Base-by-base conservation (phyloP, 2,888 invertebrate genomes). In the Acanthosepion pharaonis region DNA sequence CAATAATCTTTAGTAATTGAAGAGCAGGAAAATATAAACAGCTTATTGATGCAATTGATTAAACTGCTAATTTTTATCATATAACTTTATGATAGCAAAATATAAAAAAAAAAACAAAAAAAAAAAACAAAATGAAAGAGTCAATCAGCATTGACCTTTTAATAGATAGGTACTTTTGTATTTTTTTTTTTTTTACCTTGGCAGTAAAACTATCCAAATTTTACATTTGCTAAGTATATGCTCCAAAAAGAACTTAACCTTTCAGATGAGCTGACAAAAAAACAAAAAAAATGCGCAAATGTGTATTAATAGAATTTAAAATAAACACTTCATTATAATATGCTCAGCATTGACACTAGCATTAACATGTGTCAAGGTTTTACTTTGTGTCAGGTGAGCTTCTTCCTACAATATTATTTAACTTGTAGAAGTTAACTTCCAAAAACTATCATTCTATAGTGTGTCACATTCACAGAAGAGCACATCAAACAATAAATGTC, bases 291-390 rank as follows among this genome's bases (percentile, higher is more conserved):
- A 78, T 33, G 4, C 20, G 33, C 33, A 33, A 78, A 78, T n/a
- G n/a, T 78, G n/a, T 11, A 78, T 78, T 78, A 78, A 78, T n/a
- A 15, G 15, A n/a, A 64, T 64, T 8, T 64, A 9, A 78, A 78
- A 1, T 18, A n/a, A 78, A n/a, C 9, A 3, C 78, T 33, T 78
- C n/a, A n/a, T 78, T n/a, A 15, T 33, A 78, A 78, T 18, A 78
- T 11, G n/a, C 11, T 78, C 18, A 15, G 15, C 78, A 78, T n/a
- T n/a, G 78, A 78, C 78, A 78, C n/a, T 9, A 5, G 18, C n/a
- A 78, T 78, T 78, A 78, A 78, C 78, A n/a, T n/a, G 78, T 78
- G 78, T 78, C 78, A 78, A 78, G 15, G 78, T 78, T 78, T 78
- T 42, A 42, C 2, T 0, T 15, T n/a, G 9, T 15, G 78, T 78